Base-by-base conservation (phyloP, 2,113 vertebrate genomes). In the Gobio gobio region DNA sequence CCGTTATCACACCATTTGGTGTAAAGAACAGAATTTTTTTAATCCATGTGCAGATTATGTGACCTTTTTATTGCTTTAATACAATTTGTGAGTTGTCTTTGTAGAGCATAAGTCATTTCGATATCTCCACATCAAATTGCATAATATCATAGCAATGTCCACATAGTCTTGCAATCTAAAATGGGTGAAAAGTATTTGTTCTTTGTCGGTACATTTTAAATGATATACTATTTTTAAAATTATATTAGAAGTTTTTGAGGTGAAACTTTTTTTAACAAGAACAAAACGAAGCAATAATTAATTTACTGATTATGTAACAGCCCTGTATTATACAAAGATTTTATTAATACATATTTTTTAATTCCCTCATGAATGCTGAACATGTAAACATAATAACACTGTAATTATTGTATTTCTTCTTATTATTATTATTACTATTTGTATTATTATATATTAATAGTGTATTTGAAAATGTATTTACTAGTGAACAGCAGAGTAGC, bases 71-170 rank as follows among this genome's bases (percentile, higher is more conserved):
- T 43, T 47, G 29, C 24, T 24, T 54, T 64, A 61, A 40, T 49
- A 26, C 20, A 51, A 51, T 18, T 33, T 16, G 26, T 10, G 36
- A 24, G 66, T 40, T 83, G 75, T 86, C 54, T 29, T 54, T 59
- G 58, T 61, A 47, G 49, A 83, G 33, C 82, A 86, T 10, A 70
- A 82, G 82, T 84, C 82, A 82, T 43, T 82, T 14, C 7, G 20
- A 59, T 83, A 70, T 75, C 33, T 59, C 43, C 12, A 43, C 24
- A 61, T 16, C 36, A 58, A 78, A 75, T 68, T 59, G 26, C 75
- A 74, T 24, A 80, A 86, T 9, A 13, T 58, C 49, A 66, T 14
- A 40, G 8, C 2, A 5, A 70, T 40, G 40, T 78, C 61, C 22
- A 8, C 13, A 68, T 7, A 29, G 51, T 49, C n/a, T 43, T 83